Conservation (phyloP, 2,113 vertebrate genomes). For the Gila orcuttii region DNA sequence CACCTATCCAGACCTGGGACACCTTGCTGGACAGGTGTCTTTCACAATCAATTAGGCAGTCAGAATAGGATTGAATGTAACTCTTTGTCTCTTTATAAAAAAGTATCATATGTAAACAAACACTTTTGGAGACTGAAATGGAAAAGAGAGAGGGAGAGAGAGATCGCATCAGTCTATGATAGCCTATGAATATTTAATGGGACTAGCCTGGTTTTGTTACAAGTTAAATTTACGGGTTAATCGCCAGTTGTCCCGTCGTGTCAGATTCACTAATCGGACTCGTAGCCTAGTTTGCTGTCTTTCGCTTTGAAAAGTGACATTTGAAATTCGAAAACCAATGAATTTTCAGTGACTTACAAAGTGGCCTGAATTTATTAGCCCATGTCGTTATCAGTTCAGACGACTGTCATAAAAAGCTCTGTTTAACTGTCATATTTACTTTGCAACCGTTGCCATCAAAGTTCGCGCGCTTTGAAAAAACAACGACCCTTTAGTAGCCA, state of each 20-base stretch:
- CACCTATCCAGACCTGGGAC: neutral
- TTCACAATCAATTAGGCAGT: neutral
- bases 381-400: neutral
- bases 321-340: neutral
- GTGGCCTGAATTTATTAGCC: neutral
- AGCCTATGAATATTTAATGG: neutral
- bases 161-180: neutral
- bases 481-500: neutral
- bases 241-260: neutral
- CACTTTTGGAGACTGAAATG: neutral
- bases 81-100: constrained; percentile 13
- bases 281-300: too few relatives aligned
- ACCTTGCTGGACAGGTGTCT: constrained; percentile 2
- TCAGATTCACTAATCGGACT: neutral
- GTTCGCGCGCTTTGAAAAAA: neutral
- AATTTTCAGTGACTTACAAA: neutral
- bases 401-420: neutral
- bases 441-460: neutral
- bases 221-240: constrained; percentile 18
- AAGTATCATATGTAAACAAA: neutral
- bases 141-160: neutral
- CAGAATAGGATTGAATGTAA: neutral
- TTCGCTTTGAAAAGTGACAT: neutral
- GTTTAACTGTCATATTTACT: neutral
- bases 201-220: neutral